These are phyloP conservation scores for Botrylloides violaceus DNA, from an alignment of 23 tunicate species.

Conservation along the genomic window DNA sequence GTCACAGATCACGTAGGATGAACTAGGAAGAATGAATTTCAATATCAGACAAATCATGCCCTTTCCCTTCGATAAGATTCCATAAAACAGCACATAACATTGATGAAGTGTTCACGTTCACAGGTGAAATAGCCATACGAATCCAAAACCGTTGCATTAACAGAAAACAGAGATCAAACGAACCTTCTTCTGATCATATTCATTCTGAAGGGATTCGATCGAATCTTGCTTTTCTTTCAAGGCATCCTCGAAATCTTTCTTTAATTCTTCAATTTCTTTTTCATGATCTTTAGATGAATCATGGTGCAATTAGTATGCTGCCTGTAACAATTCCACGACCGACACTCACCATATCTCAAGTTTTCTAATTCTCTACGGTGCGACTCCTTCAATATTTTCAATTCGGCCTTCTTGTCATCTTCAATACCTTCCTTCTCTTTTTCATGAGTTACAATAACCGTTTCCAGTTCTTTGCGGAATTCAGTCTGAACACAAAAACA, in stretches of 20 bases:
- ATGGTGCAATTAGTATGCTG: background rate
- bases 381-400: slow-evolving; percentile 20
- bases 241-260: slow-evolving; percentile 54
- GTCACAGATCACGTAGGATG: too few species aligned
- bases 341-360: slow-evolving; percentile 14
- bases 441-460: background rate
- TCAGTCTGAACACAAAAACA: background rate
- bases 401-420: background rate
- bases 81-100: too few species aligned
- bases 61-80: too few species aligned
- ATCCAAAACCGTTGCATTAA: too few species aligned
- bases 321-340: too few species aligned
- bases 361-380: slow-evolving; percentile 50
- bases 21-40: too few species aligned
- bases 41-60: too few species aligned
- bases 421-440: background rate
- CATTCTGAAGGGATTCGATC: background rate
- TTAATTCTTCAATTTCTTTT: slow-evolving; percentile 44
- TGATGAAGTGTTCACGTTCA: too few species aligned
- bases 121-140: too few species aligned
- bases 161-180: too few species aligned
- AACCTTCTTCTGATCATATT: too few species aligned
- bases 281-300: slow-evolving; percentile 34
- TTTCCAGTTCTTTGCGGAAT: slow-evolving; percentile 7
- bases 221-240: slow-evolving; percentile 24